Evolutionary conservation across 1,140 invertebrate species (phyloP), one percentile per base, ranked within the genome.

Genomic region (Drosophila melanogaster): DNA sequence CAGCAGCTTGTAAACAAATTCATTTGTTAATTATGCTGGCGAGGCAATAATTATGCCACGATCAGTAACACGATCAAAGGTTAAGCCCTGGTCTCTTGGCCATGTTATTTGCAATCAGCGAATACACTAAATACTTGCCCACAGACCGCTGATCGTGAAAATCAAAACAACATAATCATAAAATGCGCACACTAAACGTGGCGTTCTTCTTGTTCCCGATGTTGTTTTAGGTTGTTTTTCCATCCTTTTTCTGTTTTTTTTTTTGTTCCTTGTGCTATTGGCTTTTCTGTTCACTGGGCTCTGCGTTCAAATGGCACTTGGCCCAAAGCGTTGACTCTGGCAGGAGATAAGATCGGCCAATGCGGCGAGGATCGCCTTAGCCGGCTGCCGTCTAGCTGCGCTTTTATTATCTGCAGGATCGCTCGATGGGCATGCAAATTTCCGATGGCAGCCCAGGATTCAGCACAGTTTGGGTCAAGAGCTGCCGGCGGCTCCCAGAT

Each of bases 11-110:
- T 66, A 57, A 78, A 87, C 83, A 89, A 89, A 91, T 80, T 90
- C 80, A 89, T 87, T 84, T 90, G 77, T 91, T 90, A 90, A 90
- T 90, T 90, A 91, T 89, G 89, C 90, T 91, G 69, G 65, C 61
- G 47, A 51, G 77, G 70, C 57, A 71, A 79, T 87, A 84, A 87
- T 89, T 87, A 87, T 87, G 84, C 84, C 84, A 87, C 84, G 84
- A 89, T 87, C 84, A 87, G 81, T 83, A 79, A 87, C 84, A 87
- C 83, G 83, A 87, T 89, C 83, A 89, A 87, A 87, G 84, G 84
- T 86, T 86, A 86, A 60, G 30, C 50, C 37, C 26, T 49, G 49
- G 71, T 57, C 69, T 51, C 50, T 55, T 61, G 57, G 74, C 73
- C 78, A 57, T 77, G 80, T 78, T 81, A 41, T 61, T 65, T 67